Evolutionary conservation across 2,797 vertebrate genomes (phyloP).

Genomic region (Chaetophractus vellerosus): DNA sequence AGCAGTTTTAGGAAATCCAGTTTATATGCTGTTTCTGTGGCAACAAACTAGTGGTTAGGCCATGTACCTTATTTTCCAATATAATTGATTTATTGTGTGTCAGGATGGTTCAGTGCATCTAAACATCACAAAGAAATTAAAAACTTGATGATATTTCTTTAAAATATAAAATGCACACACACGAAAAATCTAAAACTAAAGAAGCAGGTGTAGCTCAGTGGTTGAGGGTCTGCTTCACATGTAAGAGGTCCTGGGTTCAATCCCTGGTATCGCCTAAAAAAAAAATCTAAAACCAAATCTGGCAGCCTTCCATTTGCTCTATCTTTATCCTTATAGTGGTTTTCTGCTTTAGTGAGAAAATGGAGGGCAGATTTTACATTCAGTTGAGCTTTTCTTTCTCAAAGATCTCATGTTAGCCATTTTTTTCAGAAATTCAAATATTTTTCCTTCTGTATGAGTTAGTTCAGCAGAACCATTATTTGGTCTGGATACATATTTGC

Average conservation of each 20-base stretch:
- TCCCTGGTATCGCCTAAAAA: too few species aligned
- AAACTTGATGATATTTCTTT: constrained; percentile 11
- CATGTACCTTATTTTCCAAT: neutral
- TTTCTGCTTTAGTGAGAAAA: constrained; percentile 6
- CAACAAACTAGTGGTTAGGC: constrained; percentile 20
- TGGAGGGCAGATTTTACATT: neutral
- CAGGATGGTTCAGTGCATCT: neutral
- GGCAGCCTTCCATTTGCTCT: neutral
- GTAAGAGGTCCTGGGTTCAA: too few species aligned
- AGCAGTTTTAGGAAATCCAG: constrained; percentile 44
- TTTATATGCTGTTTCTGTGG: neutral
- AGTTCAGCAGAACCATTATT: constrained; percentile 88
- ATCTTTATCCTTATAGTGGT: neutral
- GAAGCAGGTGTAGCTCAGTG: too few species aligned
- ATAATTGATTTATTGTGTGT: neutral
- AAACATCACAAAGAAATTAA: neutral
- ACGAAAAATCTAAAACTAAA: neutral
- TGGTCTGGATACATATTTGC: constrained; percentile 92
- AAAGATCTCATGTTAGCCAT: constrained; percentile 67
- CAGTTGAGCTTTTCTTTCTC: neutral
- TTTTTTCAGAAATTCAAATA: constrained; percentile 88
- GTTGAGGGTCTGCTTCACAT: too few species aligned
- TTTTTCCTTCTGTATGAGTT: constrained; percentile 86
- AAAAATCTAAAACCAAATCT: too few species aligned
- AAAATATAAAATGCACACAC: constrained; percentile 11